phyloP scores from a whole-genome alignment of 2,888 invertebrate species.

The Steinernema carpocapsae region DNA sequence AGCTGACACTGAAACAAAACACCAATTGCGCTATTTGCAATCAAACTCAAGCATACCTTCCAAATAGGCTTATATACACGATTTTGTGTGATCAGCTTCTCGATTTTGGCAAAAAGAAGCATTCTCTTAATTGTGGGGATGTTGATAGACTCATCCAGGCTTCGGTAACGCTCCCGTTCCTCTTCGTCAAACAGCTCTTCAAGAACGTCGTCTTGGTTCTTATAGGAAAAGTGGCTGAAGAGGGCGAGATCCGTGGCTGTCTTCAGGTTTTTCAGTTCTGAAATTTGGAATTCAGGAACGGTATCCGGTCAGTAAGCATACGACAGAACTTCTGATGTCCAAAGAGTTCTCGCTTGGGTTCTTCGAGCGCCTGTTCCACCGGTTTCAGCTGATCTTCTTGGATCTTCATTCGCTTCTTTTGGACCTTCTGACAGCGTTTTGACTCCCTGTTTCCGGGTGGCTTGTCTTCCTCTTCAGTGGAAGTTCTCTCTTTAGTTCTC shows the following conservation, averaged over 20 bases:
- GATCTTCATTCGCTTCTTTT: no score
- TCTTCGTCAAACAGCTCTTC: conserved; percentile 32
- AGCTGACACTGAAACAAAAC: conserved; percentile 7
- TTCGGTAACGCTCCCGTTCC: conserved; percentile 45
- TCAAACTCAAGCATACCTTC: not conserved
- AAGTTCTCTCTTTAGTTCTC: no score
- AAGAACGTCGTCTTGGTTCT: not conserved
- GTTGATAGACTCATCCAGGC: conserved; percentile 36
- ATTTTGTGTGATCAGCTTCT: not conserved
- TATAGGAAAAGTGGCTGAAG: not conserved
- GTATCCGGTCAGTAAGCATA: no score
- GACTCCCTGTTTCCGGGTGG: no score
- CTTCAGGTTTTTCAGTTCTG: no score
- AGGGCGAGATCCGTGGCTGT: not conserved
- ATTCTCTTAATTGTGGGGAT: not conserved
- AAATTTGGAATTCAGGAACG: no score
- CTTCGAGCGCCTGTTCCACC: no score
- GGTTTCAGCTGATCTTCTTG: no score
- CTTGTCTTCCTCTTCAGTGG: no score
- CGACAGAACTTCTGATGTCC: no score
- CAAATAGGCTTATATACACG: not conserved
- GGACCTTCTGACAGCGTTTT: no score
- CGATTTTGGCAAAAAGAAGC: not conserved
- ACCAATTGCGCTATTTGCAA: not conserved
- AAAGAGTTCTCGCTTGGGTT: no score